phyloP scores from a whole-genome alignment of 1,140 invertebrate species.

The Coelopa frigida region DNA sequence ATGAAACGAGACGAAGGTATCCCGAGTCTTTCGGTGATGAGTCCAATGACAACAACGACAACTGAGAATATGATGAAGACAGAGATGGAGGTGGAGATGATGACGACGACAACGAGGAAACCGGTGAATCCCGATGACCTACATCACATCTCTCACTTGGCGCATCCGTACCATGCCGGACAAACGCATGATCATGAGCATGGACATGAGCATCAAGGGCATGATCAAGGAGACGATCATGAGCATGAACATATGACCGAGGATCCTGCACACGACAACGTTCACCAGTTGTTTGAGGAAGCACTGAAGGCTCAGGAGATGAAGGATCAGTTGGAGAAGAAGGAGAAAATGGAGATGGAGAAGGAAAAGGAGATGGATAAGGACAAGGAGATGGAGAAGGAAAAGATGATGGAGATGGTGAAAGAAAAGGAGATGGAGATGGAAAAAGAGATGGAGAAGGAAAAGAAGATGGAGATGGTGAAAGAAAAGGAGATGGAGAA shows the following conservation, averaged over 20 bases:
- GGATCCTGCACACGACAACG: constrained; percentile 1
- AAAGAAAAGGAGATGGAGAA: not conserved
- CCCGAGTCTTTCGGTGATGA: too few species aligned
- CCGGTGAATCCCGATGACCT: too few species aligned
- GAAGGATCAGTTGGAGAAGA: constrained; percentile 1
- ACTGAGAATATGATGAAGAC: constrained; percentile 4
- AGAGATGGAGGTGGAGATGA: constrained; percentile 1
- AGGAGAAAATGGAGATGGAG: too few species aligned
- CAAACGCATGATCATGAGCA: constrained; percentile 9
- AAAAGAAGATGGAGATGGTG: not conserved
- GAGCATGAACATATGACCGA: constrained; percentile 4
- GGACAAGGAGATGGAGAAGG: too few species aligned
- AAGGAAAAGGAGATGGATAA: too few species aligned
- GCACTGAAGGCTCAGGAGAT: not conserved
- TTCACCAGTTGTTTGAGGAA: not conserved
- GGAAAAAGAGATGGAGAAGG: not conserved
- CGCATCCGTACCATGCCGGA: not conserved
- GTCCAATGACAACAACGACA: constrained; percentile 19
- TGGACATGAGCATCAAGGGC: constrained; percentile 10
- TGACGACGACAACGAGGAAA: not conserved
- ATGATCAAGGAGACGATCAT: constrained; percentile 16
- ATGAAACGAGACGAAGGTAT: constrained; percentile 14
- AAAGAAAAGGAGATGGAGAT: not conserved
- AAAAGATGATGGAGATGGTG: too few species aligned
- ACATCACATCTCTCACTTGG: constrained; percentile 1